A percentile compares a stretch with the other conserved stretches of the same genome.
Evolutionary conservation across 1,140 invertebrate species (phyloP).

Genomic region (Ips nitidus): DNA sequence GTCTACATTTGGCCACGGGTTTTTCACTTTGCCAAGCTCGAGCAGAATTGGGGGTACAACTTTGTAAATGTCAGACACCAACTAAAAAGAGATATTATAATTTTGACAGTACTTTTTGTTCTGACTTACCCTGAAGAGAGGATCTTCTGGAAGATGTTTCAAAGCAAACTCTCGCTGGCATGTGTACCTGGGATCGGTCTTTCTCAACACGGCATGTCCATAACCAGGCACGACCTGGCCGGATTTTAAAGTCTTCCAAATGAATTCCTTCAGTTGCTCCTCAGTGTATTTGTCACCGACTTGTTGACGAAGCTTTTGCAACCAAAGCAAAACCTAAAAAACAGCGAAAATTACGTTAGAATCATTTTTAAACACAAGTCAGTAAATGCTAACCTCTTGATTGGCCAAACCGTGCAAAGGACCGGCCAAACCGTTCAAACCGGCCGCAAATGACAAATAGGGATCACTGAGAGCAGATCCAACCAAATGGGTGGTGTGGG

Average conservation of each 20-base stretch:
- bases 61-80: slow-evolving; percentile 83
- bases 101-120: not conserved
- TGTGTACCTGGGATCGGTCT: slow-evolving; percentile 87
- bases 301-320: slow-evolving; percentile 68
- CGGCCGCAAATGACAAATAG: slow-evolving; percentile 82
- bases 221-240: slow-evolving; percentile 93
- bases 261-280: slow-evolving; percentile 80
- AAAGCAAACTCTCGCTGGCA: slow-evolving; percentile 88
- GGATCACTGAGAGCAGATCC: slow-evolving; percentile 88
- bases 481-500: slow-evolving; percentile 85
- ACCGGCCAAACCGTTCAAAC: slow-evolving; percentile 84
- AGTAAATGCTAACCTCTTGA: slow-evolving; percentile 63
- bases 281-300: slow-evolving; percentile 73
- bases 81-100: slow-evolving; percentile 51
- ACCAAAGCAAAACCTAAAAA: slow-evolving; percentile 69
- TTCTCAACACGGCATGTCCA: slow-evolving; percentile 87
- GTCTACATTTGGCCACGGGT: slow-evolving; percentile 94
- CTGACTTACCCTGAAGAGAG: slow-evolving; percentile 69
- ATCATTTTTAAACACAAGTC: not conserved
- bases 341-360: not conserved
- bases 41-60: slow-evolving; percentile 81
- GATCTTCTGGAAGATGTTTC: slow-evolving; percentile 85
- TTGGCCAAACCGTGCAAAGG: slow-evolving; percentile 90
- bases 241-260: slow-evolving; percentile 85
- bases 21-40: slow-evolving; percentile 88